Evolutionary conservation across 2,797 vertebrate genomes (phyloP).

Genomic region (Enteromius afrohamiltoni): DNA sequence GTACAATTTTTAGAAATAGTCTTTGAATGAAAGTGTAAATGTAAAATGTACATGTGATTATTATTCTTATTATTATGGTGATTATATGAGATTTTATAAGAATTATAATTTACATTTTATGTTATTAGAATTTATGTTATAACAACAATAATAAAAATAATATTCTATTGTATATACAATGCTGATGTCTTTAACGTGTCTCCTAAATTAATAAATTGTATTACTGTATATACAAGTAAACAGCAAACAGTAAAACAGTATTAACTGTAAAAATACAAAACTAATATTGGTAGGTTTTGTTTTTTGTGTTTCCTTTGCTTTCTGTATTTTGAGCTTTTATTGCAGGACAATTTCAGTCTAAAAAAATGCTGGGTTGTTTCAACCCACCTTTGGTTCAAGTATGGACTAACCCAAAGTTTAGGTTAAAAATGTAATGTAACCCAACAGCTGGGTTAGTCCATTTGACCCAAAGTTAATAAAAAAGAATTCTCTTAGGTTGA

Average conservation of each 20-base stretch:
- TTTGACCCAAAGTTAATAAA: background rate
- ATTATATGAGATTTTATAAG: too few species aligned
- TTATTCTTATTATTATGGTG: too few species aligned
- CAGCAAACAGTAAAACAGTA: too few species aligned
- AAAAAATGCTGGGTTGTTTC: background rate
- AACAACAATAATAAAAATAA: background rate
- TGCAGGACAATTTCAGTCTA: background rate
- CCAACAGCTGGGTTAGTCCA: background rate
- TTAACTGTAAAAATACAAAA: background rate
- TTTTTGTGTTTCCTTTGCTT: background rate
- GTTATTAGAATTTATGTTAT: background rate
- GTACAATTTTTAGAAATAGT: too few species aligned
- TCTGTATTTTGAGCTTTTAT: background rate
- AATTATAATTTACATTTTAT: background rate
- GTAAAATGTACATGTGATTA: too few species aligned
- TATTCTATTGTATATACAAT: background rate
- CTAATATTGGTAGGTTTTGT: background rate
- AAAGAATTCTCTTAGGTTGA: background rate
- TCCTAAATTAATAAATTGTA: background rate
- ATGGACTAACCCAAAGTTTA: background rate
- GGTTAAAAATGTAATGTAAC: background rate
- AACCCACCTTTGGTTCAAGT: background rate
- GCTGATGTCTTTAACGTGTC: background rate
- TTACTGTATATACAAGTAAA: too few species aligned
- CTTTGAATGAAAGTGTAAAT: too few species aligned